Conservation (phyloP, 1,140 invertebrate species). For the Psix sp. region DNA sequence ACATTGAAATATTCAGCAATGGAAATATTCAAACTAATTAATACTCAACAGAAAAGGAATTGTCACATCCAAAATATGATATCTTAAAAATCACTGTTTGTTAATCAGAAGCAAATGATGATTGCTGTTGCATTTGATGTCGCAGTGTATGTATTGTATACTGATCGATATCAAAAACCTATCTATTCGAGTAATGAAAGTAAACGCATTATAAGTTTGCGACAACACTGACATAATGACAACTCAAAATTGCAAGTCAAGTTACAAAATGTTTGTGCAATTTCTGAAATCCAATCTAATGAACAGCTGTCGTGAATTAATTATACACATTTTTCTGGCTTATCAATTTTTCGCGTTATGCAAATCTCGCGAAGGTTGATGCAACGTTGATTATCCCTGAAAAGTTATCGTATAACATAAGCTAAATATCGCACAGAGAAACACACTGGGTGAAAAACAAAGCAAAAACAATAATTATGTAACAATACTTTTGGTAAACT, state of each 20-base stretch:
- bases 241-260: not conserved
- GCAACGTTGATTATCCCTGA: conserved; percentile 10
- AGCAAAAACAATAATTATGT: too few species aligned
- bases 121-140: conserved; percentile 26
- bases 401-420: conserved; percentile 30
- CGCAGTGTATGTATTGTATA: conserved; percentile 43
- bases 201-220: conserved; percentile 34
- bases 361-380: conserved; percentile 14
- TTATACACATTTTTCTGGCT: conserved; percentile 5
- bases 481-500: too few species aligned
- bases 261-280: not conserved
- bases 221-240: conserved; percentile 10
- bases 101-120: not conserved
- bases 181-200: conserved; percentile 39
- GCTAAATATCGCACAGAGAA: too few species aligned
- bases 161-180: conserved; percentile 52
- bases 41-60: too few species aligned
- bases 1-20: too few species aligned
- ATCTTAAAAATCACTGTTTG: too few species aligned
- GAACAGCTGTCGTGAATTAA: not conserved
- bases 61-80: too few species aligned
- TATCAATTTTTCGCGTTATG: conserved; percentile 3
- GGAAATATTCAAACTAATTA: too few species aligned
- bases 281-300: not conserved
- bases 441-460: too few species aligned